phyloP scores from a whole-genome alignment of 2,113 vertebrate species.

The Peucedramus taeniatus region DNA sequence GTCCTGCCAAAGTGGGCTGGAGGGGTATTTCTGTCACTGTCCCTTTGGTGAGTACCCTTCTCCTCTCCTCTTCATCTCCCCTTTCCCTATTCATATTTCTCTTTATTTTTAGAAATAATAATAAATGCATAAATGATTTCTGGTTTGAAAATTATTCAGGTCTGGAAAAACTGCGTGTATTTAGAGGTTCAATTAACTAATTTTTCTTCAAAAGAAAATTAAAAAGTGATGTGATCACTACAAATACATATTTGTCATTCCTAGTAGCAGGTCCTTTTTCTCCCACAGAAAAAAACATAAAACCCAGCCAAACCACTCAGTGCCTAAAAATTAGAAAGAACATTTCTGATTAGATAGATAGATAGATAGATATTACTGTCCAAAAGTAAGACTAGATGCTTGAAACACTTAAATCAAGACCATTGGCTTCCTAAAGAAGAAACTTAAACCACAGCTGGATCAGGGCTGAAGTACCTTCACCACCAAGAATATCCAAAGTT shows the following conservation, averaged over 20 bases:
- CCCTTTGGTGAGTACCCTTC: constrained; percentile 88
- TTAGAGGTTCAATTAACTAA: background rate
- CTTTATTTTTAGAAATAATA: background rate
- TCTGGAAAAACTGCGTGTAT: background rate
- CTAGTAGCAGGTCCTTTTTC: background rate
- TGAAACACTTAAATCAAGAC: background rate
- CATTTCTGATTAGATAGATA: background rate
- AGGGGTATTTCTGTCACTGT: constrained; percentile 95
- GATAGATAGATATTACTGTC: background rate
- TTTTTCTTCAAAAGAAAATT: background rate
- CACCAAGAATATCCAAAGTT: background rate
- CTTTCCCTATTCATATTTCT: background rate
- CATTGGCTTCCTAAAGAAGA: background rate
- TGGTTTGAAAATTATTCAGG: background rate
- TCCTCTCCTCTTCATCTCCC: background rate
- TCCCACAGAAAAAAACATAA: background rate
- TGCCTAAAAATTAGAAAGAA: background rate
- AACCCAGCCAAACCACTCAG: background rate
- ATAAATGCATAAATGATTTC: accelerated
- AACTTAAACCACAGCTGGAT: background rate
- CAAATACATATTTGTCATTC: background rate
- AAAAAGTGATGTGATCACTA: background rate
- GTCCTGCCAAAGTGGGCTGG: constrained; percentile 91
- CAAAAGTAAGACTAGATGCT: background rate
- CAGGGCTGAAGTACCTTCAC: background rate